A percentile compares a stretch with the other conserved stretches of the same genome.
Evolutionary conservation across 2,797 vertebrate species (phyloP).

Genomic region (Nannoperca obscura): DNA sequence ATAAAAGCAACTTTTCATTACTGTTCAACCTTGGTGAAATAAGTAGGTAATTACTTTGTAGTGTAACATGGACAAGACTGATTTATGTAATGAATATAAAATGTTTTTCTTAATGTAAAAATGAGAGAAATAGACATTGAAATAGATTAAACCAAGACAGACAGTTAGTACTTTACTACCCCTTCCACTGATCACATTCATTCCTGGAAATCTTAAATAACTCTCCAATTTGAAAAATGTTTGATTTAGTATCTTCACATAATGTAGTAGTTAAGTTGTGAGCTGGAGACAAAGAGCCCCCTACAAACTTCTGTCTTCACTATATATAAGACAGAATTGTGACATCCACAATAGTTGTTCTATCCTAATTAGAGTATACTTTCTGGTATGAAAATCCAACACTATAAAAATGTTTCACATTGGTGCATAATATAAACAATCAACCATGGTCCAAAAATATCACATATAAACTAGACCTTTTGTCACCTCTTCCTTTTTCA

Average conservation of each 20-base stretch:
- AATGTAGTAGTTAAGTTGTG: neutral
- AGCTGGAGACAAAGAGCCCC: no score
- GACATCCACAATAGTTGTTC: neutral
- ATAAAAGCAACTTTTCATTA: neutral
- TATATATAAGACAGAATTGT: neutral
- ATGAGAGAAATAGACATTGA: neutral
- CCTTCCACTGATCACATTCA: neutral
- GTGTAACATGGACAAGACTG: neutral
- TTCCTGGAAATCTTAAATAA: neutral
- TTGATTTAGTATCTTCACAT: neutral
- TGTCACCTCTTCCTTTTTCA: constrained; percentile 51
- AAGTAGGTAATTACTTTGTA: neutral
- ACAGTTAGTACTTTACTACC: no score
- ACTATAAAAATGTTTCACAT: neutral
- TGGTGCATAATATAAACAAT: neutral
- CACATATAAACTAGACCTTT: constrained; percentile 42
- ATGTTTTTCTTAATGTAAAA: neutral
- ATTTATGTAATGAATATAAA: neutral
- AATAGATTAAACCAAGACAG: no score
- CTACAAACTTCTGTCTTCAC: no score
- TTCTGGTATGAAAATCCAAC: neutral
- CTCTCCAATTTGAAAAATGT: neutral
- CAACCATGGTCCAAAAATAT: constrained; percentile 2
- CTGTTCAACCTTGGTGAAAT: neutral
- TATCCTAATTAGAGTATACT: neutral